Evolutionary conservation across 2,888 invertebrate genomes (phyloP).

Genomic region (Boloria selene): DNA sequence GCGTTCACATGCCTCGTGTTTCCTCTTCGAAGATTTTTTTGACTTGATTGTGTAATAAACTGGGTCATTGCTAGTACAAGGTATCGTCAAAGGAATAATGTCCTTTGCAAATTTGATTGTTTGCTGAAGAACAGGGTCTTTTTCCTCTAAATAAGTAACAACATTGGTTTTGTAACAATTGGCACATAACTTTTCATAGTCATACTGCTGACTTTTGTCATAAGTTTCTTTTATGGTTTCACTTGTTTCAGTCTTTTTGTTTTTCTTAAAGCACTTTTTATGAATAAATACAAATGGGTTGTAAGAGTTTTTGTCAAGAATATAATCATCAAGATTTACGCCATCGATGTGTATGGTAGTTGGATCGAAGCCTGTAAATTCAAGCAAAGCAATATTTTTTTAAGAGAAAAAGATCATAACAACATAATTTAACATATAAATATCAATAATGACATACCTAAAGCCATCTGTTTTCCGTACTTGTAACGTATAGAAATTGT

Average conservation of each 20-base stretch:
- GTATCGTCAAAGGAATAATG: slow-evolving; percentile 63
- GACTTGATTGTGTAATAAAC: slow-evolving; percentile 66
- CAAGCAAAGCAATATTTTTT: background rate
- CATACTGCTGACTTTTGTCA: slow-evolving; percentile 56
- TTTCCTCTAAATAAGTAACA: slow-evolving; percentile 41
- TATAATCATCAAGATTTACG: slow-evolving; percentile 40
- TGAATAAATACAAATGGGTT: slow-evolving; percentile 68
- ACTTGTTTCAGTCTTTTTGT: background rate
- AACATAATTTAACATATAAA: background rate
- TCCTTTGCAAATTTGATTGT: slow-evolving; percentile 67
- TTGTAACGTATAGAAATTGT: background rate
- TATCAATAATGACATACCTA: slow-evolving; percentile 7
- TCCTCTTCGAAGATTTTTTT: slow-evolving; percentile 52
- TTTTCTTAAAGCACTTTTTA: slow-evolving; percentile 52
- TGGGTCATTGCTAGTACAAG: slow-evolving; percentile 53
- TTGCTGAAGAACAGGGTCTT: slow-evolving; percentile 59
- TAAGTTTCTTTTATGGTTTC: slow-evolving; percentile 36
- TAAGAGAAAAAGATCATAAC: background rate
- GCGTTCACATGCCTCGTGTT: slow-evolving; percentile 40
- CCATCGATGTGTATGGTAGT: slow-evolving; percentile 16
- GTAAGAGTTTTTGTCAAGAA: slow-evolving; percentile 49
- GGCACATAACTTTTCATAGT: slow-evolving; percentile 42
- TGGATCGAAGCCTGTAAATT: slow-evolving; percentile 23
- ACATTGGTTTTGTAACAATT: slow-evolving; percentile 40
- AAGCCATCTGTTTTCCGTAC: slow-evolving; percentile 17